phyloP scores from a whole-genome alignment of 2,888 invertebrate genomes.

The Antitype chi region DNA sequence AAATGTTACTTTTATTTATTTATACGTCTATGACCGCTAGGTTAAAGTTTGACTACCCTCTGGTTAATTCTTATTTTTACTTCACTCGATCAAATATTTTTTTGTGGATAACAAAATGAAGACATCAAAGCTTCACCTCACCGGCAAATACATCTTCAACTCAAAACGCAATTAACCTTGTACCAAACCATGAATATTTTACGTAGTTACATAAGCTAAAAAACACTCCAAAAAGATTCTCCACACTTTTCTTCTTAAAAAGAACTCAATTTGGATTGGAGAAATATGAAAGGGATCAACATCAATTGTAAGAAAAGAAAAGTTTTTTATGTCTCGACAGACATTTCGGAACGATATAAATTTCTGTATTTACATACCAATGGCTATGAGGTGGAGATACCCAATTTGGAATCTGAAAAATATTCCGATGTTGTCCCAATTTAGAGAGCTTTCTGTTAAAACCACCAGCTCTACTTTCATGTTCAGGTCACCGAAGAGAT shows the following conservation, averaged over 20 bases:
- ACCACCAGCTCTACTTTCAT: constrained; percentile 16
- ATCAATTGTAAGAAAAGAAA: constrained; percentile 64
- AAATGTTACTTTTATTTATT: neutral
- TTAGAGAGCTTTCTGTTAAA: constrained; percentile 43
- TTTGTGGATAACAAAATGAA: neutral
- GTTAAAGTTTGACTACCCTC: neutral
- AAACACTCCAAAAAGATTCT: constrained; percentile 30
- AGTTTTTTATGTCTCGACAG: constrained; percentile 59
- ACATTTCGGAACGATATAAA: constrained; percentile 60
- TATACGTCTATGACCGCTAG: neutral
- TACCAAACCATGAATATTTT: constrained; percentile 40
- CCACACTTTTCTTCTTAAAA: constrained; percentile 47
- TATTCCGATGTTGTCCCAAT: constrained; percentile 49
- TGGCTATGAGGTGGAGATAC: constrained; percentile 57
- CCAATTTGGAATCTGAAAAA: constrained; percentile 61
- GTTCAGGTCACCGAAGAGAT: neutral
- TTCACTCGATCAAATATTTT: neutral
- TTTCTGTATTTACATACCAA: constrained; percentile 67
- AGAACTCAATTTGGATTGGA: constrained; percentile 60
- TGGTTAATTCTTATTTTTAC: neutral
- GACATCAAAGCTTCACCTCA: neutral
- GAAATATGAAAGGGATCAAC: constrained; percentile 67
- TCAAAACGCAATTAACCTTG: constrained; percentile 40
- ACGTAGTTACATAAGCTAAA: constrained; percentile 22
- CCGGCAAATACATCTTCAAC: constrained; percentile 10